Base-by-base conservation (phyloP, 2,888 invertebrate species). In the Lycia hirtaria region DNA sequence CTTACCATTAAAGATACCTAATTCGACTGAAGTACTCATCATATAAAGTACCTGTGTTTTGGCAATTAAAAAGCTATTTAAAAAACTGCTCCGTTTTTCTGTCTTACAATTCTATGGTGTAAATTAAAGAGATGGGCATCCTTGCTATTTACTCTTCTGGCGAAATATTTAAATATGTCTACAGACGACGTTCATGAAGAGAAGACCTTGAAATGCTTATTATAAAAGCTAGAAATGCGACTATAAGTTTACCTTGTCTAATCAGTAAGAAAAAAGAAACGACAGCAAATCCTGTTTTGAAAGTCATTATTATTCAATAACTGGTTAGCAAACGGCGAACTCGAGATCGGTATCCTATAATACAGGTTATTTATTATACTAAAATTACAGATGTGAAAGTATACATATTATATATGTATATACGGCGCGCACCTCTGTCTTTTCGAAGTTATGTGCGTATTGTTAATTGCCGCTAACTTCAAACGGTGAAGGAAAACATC, bases 201-300 rank as follows among this genome's bases (percentile, higher is more conserved):
- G 22, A 22, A 14, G n/a, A n/a, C n/a, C 14, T 40, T 40, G 14
- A 14, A 41, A 30, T 20, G 44, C 30, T 20, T 44, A 44, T 30
- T 14, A 28, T 41, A 28, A 12, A 20, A 19, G 19, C 30, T 30
- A 30, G 26, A 44, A 44, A 44, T 19, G 20, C 30, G 10, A 44
- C 24, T 9, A 32, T 12, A 30, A 30, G 22, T 7, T 4, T 28
- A 43, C 26, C 17, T 26, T 17, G 12, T 41, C 5, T 4, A 32
- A 12, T 30, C 17, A 44, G 20, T 28, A 30, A 30, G 12, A 15
- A 40, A 51, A 51, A 51, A 43, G 33, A 41, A 51, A 41, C 19
- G 17, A 41, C 20, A 22, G 41, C 12, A 12, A 19, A 43, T 41
- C 51, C 33, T 41, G 51, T 51, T 51, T 43, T 22, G 22, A 19